Conservation (phyloP, 2,888 invertebrate genomes). For the Himalopsyche tibetana region DNA sequence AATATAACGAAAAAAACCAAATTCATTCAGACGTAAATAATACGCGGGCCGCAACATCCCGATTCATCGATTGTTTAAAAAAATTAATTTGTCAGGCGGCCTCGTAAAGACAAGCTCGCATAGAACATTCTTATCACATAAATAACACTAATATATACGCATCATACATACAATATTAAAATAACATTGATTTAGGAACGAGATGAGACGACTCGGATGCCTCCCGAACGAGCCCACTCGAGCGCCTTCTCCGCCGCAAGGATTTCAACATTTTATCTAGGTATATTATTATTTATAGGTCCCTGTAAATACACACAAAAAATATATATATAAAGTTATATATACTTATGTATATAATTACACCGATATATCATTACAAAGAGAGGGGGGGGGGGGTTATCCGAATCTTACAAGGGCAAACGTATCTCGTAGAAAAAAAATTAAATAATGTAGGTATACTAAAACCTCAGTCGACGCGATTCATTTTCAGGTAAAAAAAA, state of each 20-base stretch:
- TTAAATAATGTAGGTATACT: constrained; percentile 48
- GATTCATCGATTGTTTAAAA: neutral
- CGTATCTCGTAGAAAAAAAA: constrained; percentile 47
- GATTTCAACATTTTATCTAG: constrained; percentile 2
- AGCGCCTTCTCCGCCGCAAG: constrained; percentile 9
- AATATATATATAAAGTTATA: constrained; percentile 48
- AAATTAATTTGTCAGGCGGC: neutral
- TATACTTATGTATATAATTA: constrained; percentile 26
- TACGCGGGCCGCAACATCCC: neutral
- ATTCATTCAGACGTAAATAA: neutral
- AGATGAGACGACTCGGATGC: neutral
- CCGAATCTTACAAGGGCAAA: constrained; percentile 56
- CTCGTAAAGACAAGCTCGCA: neutral
- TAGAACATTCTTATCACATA: constrained; percentile 20
- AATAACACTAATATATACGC: constrained; percentile 26
- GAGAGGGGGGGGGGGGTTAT: constrained; percentile 5
- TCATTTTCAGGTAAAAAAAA: constrained; percentile 58
- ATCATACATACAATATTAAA: constrained; percentile 27
- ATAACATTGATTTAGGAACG: constrained; percentile 21
- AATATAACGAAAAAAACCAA: neutral
- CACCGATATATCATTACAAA: neutral
- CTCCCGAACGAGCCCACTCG: neutral
- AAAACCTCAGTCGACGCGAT: constrained; percentile 61
- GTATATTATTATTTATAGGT: constrained; percentile 33
- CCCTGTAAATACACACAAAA: constrained; percentile 47